Conservation (phyloP, 2,797 vertebrate species). For the Malurus splendens region DNA sequence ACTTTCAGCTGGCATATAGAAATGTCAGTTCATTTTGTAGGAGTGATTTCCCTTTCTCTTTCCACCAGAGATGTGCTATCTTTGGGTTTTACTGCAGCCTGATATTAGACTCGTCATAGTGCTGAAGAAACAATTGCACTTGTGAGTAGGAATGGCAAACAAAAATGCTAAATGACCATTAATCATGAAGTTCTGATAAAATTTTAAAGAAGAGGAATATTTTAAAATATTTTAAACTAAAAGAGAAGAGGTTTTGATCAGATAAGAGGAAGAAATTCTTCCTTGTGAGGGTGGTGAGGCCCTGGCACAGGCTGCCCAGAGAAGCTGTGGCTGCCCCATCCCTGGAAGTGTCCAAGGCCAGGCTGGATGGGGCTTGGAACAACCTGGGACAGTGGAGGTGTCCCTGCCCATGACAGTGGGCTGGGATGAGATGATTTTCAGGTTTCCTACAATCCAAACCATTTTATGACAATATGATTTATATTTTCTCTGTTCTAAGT, state of each 20-base stretch:
- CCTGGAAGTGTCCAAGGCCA: neutral
- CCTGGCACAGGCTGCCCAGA: neutral
- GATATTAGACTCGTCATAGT: neutral
- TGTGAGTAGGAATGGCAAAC: neutral
- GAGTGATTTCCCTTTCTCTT: conserved; percentile 3
- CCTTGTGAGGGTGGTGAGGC: neutral
- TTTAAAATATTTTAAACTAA: neutral
- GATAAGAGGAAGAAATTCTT: neutral
- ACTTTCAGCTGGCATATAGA: neutral
- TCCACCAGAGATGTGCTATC: neutral
- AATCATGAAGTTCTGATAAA: neutral
- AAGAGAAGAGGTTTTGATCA: fast-evolving
- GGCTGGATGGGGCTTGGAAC: fast-evolving
- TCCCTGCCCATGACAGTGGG: fast-evolving
- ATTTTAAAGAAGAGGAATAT: neutral
- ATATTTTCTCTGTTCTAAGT: neutral
- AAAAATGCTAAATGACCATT: neutral
- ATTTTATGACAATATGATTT: neutral
- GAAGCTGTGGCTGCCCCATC: neutral
- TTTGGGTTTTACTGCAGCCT: neutral
- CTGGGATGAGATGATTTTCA: neutral
- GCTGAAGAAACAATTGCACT: neutral
- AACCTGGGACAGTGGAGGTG: neutral
- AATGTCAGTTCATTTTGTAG: conserved; percentile 28
- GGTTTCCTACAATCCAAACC: neutral